A percentile compares a stretch with the other conserved stretches of the same genome.
Evolutionary conservation across 1,140 invertebrate genomes (phyloP).

Genomic region (Manduca sexta): DNA sequence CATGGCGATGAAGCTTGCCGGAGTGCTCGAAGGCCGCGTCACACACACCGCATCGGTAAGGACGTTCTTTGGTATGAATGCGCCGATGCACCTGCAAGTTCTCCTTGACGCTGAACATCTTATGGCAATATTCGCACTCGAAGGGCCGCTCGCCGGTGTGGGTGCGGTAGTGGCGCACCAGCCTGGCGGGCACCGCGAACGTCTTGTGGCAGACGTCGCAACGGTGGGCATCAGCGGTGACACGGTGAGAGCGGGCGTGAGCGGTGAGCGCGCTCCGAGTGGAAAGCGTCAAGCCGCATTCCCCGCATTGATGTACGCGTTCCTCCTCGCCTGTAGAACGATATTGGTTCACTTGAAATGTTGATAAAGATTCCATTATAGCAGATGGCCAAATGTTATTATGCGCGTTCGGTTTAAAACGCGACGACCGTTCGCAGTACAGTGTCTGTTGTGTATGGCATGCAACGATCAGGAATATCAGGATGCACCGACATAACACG

Average conservation of each 20-base stretch:
- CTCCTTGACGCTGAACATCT: constrained; percentile 93
- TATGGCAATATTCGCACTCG: constrained; percentile 93
- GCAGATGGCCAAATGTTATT: constrained; percentile 9
- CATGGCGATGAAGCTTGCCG: constrained; percentile 93
- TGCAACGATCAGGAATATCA: constrained; percentile 62
- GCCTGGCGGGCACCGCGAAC: constrained; percentile 91
- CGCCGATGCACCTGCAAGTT: constrained; percentile 93
- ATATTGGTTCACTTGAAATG: constrained; percentile 28
- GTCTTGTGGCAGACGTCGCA: constrained; percentile 95
- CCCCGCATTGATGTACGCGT: constrained; percentile 66
- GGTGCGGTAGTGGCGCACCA: constrained; percentile 92
- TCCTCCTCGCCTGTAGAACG: constrained; percentile 54
- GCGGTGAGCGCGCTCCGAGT: constrained; percentile 76
- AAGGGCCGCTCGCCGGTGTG: constrained; percentile 91
- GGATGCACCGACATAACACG: constrained; percentile 49
- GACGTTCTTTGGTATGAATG: constrained; percentile 91
- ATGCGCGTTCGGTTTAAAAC: constrained; percentile 20
- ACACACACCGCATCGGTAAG: constrained; percentile 92
- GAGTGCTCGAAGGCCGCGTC: constrained; percentile 93
- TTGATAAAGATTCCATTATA: constrained; percentile 16
- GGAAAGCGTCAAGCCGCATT: constrained; percentile 75
- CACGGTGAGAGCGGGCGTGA: constrained; percentile 74
- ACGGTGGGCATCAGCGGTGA: constrained; percentile 82
- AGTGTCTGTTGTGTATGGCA: constrained; percentile 52
- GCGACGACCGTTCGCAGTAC: constrained; percentile 46